A percentile compares a stretch with the other conserved stretches of the same genome.
These are phyloP conservation scores for Actinernus sp. DNA, from an alignment of 92 coral and sea anemone genomes.

Conservation along the genomic window DNA sequence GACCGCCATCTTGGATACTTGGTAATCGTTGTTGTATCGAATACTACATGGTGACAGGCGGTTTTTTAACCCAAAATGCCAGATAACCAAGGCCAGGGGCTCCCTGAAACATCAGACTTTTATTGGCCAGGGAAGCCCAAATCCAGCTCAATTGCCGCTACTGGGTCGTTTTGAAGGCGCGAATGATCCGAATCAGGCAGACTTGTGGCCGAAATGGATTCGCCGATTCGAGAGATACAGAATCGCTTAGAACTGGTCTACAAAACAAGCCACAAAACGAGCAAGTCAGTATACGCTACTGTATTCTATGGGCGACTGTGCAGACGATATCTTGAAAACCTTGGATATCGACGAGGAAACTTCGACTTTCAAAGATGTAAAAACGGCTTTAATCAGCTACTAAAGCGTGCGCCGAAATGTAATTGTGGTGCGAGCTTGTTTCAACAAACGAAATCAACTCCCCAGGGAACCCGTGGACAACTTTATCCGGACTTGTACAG, in stretches of 20 bases:
- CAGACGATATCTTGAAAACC: slow-evolving; percentile 72
- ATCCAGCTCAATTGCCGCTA: slow-evolving; percentile 2
- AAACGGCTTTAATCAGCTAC: slow-evolving; percentile 43
- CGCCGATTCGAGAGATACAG: slow-evolving; percentile 70
- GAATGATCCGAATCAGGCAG: slow-evolving; percentile 53
- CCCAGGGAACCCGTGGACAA: slow-evolving; percentile 63
- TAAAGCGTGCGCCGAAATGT: slow-evolving; percentile 47
- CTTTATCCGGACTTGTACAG: slow-evolving; percentile 47
- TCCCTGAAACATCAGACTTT: not conserved
- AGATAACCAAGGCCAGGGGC: not conserved
- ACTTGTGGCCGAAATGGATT: slow-evolving; percentile 72
- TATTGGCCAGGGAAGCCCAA: not conserved
- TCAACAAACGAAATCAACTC: slow-evolving; percentile 43
- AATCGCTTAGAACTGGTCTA: slow-evolving; percentile 61
- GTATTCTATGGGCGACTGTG: slow-evolving; percentile 78
- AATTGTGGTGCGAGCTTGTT: slow-evolving; percentile 42
- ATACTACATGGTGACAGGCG: not conserved
- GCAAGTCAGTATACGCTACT: slow-evolving; percentile 71
- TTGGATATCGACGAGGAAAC: slow-evolving; percentile 52
- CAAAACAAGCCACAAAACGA: slow-evolving; percentile 43
- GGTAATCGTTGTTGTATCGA: too few species aligned
- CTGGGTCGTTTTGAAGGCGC: slow-evolving; percentile 19
- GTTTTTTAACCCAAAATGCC: too few species aligned
- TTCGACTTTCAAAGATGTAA: slow-evolving; percentile 53
- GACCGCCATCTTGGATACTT: too few species aligned